Evolutionary conservation across 64 coral and sea anemone genomes (phyloP).

Genomic region (Dendronephthya gigantea): DNA sequence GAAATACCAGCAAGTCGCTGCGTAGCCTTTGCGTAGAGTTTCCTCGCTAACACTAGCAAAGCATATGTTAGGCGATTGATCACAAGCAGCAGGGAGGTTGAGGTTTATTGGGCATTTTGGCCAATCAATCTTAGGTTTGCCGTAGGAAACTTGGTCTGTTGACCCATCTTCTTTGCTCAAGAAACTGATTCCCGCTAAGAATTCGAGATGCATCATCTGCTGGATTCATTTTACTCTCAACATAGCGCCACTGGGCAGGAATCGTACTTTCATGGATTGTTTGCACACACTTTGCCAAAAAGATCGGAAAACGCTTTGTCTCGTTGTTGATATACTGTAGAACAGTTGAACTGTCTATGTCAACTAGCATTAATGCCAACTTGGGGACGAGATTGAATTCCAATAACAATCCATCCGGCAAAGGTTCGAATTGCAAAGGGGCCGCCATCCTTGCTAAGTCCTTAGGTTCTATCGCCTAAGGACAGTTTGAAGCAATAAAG

Average conservation of each 20-base stretch:
- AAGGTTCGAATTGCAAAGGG: slow-evolving; percentile 34
- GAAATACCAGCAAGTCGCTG: neutral
- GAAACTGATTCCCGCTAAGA: neutral
- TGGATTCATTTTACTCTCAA: neutral
- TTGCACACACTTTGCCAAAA: neutral
- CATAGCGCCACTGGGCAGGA: neutral
- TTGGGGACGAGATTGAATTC: neutral
- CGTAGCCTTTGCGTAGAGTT: neutral
- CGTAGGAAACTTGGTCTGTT: neutral
- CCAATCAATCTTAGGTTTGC: neutral
- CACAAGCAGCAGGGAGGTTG: neutral
- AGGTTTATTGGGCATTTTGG: neutral
- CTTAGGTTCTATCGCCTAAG: slow-evolving; percentile 29
- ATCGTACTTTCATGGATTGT: neutral
- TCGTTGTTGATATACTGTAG: neutral
- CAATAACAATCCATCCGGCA: slow-evolving; percentile 38
- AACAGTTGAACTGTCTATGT: slow-evolving; percentile 6
- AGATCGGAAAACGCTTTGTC: neutral
- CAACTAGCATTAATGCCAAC: slow-evolving; percentile 12
- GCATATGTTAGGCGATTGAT: neutral
- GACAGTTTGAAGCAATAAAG: slow-evolving; percentile 46
- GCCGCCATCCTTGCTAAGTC: slow-evolving; percentile 27
- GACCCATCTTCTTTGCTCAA: neutral
- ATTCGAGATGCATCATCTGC: neutral
- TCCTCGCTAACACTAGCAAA: neutral